A percentile compares a stretch with the other conserved stretches of the same genome.
Conservation (phyloP, 2,888 invertebrate genomes). For the Clunio marinus region DNA sequence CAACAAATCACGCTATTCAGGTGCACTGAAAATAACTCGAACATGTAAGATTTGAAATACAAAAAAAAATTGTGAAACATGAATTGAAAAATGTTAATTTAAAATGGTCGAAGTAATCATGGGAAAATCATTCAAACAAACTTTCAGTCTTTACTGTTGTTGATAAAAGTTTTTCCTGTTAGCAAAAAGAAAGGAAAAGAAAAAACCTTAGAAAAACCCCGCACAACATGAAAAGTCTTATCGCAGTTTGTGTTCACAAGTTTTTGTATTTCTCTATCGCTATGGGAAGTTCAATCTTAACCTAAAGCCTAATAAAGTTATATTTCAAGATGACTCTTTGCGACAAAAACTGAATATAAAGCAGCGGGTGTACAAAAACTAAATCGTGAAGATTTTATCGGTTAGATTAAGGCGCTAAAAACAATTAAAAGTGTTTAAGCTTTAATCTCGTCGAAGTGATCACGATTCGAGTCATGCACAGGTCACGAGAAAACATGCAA, state of each 20-base stretch:
- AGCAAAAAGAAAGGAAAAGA: no score
- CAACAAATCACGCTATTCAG: no score
- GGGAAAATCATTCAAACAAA: no score
- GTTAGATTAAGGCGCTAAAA: conserved; percentile 37
- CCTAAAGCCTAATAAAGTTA: conserved; percentile 3
- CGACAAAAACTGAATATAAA: conserved; percentile 9
- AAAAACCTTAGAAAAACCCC: no score
- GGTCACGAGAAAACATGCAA: conserved; percentile 32
- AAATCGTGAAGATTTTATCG: conserved; percentile 33
- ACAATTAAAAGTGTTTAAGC: conserved; percentile 39
- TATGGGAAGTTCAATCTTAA: neutral
- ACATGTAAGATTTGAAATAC: no score
- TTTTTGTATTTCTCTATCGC: neutral
- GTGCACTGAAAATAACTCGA: no score
- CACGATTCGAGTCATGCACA: conserved; percentile 33
- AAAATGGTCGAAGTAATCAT: no score
- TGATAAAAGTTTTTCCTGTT: no score
- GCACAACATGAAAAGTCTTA: neutral
- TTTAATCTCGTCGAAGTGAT: conserved; percentile 33
- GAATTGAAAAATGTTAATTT: no score
- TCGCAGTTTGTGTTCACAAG: neutral
- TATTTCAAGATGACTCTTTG: conserved; percentile 4
- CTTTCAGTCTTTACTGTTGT: no score
- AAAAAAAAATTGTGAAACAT: no score
- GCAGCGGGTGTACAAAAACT: conserved; percentile 27